Evolutionary conservation across 2,113 vertebrate genomes (phyloP), one percentile per base, ranked within the genome.

Genomic region (Syngnathus typhle): DNA sequence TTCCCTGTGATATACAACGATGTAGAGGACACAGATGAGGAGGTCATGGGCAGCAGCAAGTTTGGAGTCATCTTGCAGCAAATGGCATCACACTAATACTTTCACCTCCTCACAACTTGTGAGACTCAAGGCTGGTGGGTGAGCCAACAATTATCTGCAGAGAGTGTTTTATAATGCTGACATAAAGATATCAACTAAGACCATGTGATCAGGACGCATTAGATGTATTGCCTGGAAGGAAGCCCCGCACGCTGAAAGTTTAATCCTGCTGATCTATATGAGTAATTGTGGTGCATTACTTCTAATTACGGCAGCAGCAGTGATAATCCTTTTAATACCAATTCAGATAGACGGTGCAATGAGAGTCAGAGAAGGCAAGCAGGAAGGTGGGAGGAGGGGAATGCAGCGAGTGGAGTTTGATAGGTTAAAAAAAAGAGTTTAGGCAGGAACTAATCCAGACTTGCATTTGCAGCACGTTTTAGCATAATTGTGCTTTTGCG

Each of bases 321-420:
- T 84, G 84, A 88, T 87, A 90, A 90, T 90, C 87, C 86, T 77
- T 74, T 90, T 91, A 91, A 89, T 86, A 87, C 85, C 78, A 84
- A 84, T 87, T 32, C 86, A 87, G 83, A 89, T 88, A 85, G 69
- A 74, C 58, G 43, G 71, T 56, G 70, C 62, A 85, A 60, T 74
- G 70, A 67, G 74, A 76, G 62, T 75, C 38, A 75, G 69, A 44
- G 70, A 74, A 70, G 75, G 75, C 44, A 73, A 64, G 68, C 63
- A 59, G 65, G 49, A 63, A 67, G 64, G 65, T 60, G 62, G 65
- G 54, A 69, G 64, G 37, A 70, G 78, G 43, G 55, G 74, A 65
- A 63, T 8, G 62, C 23, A 69, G 67, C 71, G 60, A 23, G 60
- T 49, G 39, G 65, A 64, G 66, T 51, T 76, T 61, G 56, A 70